These are phyloP conservation scores for Ibidorhyncha struthersii DNA, from an alignment of 2,113 vertebrate species.

Conservation along the genomic window DNA sequence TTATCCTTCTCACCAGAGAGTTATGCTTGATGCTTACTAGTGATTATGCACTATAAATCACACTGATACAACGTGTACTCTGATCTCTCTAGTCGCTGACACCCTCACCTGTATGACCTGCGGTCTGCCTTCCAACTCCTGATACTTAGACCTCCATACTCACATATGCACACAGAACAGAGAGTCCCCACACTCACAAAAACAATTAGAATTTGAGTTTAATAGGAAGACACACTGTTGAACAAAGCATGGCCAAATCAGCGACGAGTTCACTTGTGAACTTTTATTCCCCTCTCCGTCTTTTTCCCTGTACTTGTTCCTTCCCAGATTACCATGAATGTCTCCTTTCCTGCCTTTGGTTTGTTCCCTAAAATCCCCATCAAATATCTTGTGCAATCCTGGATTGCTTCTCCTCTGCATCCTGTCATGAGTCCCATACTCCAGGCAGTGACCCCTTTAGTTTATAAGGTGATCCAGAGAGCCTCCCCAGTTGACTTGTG, in stretches of 20 bases:
- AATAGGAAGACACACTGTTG: not conserved
- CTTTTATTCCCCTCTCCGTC: not conserved
- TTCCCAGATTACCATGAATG: not conserved
- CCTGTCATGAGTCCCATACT: not conserved
- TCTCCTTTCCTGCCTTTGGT: not conserved
- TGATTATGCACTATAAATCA: not conserved
- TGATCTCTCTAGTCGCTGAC: not conserved
- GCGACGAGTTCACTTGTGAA: not conserved
- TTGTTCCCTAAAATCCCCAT: not conserved
- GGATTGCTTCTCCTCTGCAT: not conserved
- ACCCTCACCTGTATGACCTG: not conserved
- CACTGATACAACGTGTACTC: not conserved
- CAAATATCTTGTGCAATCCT: not conserved
- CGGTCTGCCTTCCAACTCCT: not conserved
- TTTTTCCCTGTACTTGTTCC: not conserved
- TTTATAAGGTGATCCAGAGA: not conserved
- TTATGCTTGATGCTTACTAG: not conserved
- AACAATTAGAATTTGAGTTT: not conserved
- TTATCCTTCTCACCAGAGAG: not conserved
- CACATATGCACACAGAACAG: not conserved
- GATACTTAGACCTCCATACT: not conserved
- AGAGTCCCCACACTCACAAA: not conserved
- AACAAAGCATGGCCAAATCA: no score
- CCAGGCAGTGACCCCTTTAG: not conserved
- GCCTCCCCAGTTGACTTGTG: fast-evolving